phyloP scores from a whole-genome alignment of 2,113 vertebrate species.

The Chrysemys picta region DNA sequence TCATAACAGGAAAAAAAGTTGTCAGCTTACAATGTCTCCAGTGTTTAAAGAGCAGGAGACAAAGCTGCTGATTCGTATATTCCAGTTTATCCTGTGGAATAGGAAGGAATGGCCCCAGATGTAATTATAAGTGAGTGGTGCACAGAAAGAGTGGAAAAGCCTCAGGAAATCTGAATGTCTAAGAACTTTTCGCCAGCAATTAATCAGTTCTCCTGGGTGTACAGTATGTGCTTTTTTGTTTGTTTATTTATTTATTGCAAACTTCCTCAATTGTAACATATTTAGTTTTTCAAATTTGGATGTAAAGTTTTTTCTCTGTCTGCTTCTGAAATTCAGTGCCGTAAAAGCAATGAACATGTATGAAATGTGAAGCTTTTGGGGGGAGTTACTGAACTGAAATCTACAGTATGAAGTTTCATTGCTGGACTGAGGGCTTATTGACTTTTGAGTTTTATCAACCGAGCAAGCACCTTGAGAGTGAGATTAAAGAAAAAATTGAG shows the following conservation, averaged over 20 bases:
- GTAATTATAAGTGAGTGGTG: slow-evolving; percentile 77
- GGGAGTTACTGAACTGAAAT: neutral
- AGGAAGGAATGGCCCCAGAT: slow-evolving; percentile 80
- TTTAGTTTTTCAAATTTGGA: neutral
- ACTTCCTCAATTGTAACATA: accelerated
- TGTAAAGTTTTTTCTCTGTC: neutral
- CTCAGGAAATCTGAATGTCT: slow-evolving; percentile 74
- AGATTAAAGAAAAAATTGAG: slow-evolving; percentile 21
- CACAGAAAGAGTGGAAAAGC: slow-evolving; percentile 58
- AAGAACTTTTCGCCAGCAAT: slow-evolving; percentile 12
- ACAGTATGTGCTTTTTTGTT: neutral
- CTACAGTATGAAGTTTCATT: slow-evolving; percentile 20
- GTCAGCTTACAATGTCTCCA: slow-evolving; percentile 39
- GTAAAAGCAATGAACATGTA: neutral
- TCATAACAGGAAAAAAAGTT: neutral
- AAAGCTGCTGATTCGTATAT: slow-evolving; percentile 52
- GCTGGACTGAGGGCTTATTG: neutral
- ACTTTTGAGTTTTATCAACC: neutral
- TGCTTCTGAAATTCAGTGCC: neutral
- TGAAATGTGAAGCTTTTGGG: neutral
- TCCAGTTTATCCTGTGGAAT: slow-evolving; percentile 71
- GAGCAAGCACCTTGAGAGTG: slow-evolving; percentile 25
- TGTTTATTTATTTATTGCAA: neutral
- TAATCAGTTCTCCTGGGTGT: slow-evolving; percentile 15
- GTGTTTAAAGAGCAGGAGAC: slow-evolving; percentile 54